phyloP scores from a whole-genome alignment of 2,113 vertebrate species.

The Gavialis gangeticus region DNA sequence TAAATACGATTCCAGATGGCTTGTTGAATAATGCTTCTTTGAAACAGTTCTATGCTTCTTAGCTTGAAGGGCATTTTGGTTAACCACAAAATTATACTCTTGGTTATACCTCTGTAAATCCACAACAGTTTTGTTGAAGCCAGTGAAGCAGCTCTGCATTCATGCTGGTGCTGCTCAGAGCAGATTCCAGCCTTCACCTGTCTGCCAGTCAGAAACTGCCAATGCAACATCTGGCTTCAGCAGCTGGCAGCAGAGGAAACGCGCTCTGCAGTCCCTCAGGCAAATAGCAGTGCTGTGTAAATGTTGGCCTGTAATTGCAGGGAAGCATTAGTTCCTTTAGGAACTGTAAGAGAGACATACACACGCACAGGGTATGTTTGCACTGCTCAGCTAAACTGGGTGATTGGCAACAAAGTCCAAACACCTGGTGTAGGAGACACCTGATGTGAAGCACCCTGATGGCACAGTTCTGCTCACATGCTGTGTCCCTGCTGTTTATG shows the following conservation, averaged over 20 bases:
- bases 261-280: conserved; percentile 34
- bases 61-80: background rate
- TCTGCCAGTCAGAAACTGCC: conserved; percentile 33
- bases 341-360: background rate
- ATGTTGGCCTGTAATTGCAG: conserved; percentile 18
- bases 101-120: background rate
- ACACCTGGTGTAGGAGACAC: background rate
- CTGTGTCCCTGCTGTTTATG: too few relatives aligned
- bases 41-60: background rate
- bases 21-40: background rate
- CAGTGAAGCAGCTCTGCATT: background rate
- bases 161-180: background rate
- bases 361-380: accelerated
- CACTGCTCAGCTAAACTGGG: background rate
- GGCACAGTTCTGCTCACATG: background rate
- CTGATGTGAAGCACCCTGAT: background rate
- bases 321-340: background rate
- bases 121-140: background rate
- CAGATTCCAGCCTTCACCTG: background rate
- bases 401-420: background rate
- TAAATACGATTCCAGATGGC: background rate
- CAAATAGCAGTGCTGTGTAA: conserved; percentile 20
- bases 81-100: background rate
- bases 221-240: conserved; percentile 64
- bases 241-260: conserved; percentile 53